Base-by-base conservation (phyloP, 2,113 vertebrate species). In the Pelecanoides urinatrix region DNA sequence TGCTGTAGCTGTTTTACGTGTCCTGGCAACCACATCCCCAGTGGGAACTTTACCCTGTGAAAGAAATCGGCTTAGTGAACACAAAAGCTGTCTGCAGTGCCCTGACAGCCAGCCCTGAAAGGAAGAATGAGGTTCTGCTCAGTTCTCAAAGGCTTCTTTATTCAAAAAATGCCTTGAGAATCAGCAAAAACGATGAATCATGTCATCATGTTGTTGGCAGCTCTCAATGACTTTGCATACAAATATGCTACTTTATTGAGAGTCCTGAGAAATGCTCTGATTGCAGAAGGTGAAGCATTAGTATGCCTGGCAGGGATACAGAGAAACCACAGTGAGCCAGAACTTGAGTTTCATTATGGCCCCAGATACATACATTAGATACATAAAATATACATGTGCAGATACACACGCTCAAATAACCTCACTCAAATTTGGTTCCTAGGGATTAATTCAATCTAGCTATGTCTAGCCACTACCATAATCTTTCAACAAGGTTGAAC, bases 101-200 rank as follows among this genome's bases (percentile, higher is more conserved):
- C 72, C 67, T 96, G 97, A 94, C 96, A 97, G 96, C 92, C 96
- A 92, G 67, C 22, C 34, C 77, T 97, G 96, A 97, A 98, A 94
- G 88, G 81, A 98, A 97, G 95, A 98, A 96, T 96, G 86, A 94
- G 91, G 84, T 92, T 88, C 85, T 94, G 81, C 95, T 95, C 67
- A 63, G 90, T 52, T 86, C 96, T 97, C 95, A 98, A 98, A 97
- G 95, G 84, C 95, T 90, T 95, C 97, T 98, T 98, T 98, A 98
- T 98, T 94, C 87, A 93, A 92, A 96, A 97, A 96, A 94, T 92
- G 94, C 95, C 94, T 96, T 97, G 90, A 97, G 97, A 98, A 96
- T 95, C 94, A 96, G 94, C 84, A 94, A 96, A 97, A 97, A 90
- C 83, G 30, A 97, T 97, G 97, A 97, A 97, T 97, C 97, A 97